Percentiles rank a stretch among this genome's conserved stretches.
These are phyloP conservation scores for Cotesia vestalis DNA, from an alignment of 1,140 invertebrate genomes.

Conservation along the genomic window DNA sequence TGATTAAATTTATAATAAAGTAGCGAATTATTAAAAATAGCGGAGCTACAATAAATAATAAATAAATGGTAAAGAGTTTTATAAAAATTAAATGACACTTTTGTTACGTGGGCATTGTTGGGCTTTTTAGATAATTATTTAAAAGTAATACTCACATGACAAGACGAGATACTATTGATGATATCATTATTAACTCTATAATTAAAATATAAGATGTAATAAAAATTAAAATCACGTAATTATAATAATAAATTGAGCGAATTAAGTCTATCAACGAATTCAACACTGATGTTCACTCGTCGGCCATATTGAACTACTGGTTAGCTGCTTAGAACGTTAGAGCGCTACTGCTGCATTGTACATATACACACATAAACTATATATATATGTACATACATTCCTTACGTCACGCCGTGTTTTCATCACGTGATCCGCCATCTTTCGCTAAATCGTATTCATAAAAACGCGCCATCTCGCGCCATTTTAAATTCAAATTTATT, in stretches of 20 bases:
- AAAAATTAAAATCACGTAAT: conserved; percentile 41
- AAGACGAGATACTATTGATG: conserved; percentile 76
- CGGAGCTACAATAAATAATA: too few relatives aligned
- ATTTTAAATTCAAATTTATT: background rate
- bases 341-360: conserved; percentile 46
- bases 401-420: conserved; percentile 60
- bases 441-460: conserved; percentile 34
- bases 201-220: background rate
- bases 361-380: too few relatives aligned
- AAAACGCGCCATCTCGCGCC: background rate
- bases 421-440: conserved; percentile 56
- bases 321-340: conserved; percentile 44
- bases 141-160: conserved; percentile 74
- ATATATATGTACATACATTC: too few relatives aligned
- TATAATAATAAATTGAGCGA: conserved; percentile 47
- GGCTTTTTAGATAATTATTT: conserved; percentile 13
- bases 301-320: conserved; percentile 62
- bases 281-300: conserved; percentile 57
- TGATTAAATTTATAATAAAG: too few relatives aligned
- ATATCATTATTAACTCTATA: conserved; percentile 70
- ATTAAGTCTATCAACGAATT: conserved; percentile 50
- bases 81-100: conserved; percentile 1
- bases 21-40: too few relatives aligned
- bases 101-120: background rate
- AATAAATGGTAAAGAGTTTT: too few relatives aligned